Conservation (phyloP, 2,888 invertebrate genomes). For the Drosophila prolongata region DNA sequence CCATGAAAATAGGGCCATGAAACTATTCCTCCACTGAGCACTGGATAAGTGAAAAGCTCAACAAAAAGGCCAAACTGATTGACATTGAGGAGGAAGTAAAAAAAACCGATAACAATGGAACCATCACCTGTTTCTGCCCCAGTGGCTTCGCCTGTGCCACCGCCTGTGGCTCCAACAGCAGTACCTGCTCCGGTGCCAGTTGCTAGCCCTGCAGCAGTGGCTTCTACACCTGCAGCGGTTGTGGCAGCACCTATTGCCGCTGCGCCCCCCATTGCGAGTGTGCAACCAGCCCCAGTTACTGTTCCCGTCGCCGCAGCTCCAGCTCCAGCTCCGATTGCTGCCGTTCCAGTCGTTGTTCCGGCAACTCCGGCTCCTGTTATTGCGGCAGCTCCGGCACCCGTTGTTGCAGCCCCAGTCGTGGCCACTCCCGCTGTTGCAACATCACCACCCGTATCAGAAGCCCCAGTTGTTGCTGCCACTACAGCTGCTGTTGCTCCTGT, state of each 20-base stretch:
- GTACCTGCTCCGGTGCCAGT: neutral
- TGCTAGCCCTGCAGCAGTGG: neutral
- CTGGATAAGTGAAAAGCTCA: constrained; percentile 3
- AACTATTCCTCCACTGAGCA: neutral
- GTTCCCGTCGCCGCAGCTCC: neutral
- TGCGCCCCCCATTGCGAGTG: neutral
- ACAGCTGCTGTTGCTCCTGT: no score
- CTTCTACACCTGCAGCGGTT: neutral
- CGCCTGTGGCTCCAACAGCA: neutral
- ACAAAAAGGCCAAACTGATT: neutral
- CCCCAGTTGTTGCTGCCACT: no score
- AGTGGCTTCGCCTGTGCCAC: neutral
- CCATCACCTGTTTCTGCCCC: neutral
- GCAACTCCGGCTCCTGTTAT: neutral
- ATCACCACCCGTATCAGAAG: no score
- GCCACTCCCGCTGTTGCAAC: no score
- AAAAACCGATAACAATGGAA: constrained; percentile 15
- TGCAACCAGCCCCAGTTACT: neutral
- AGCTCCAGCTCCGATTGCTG: neutral
- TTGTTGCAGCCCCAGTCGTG: neutral
- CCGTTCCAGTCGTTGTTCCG: neutral
- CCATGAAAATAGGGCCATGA: constrained; percentile 22
- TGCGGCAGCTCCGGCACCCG: neutral
- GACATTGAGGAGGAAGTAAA: neutral
- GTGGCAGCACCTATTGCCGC: neutral